A percentile compares a stretch with the other conserved stretches of the same genome.
Conservation (phyloP, 2,888 invertebrate species). For the Micoletzkya japonica region DNA sequence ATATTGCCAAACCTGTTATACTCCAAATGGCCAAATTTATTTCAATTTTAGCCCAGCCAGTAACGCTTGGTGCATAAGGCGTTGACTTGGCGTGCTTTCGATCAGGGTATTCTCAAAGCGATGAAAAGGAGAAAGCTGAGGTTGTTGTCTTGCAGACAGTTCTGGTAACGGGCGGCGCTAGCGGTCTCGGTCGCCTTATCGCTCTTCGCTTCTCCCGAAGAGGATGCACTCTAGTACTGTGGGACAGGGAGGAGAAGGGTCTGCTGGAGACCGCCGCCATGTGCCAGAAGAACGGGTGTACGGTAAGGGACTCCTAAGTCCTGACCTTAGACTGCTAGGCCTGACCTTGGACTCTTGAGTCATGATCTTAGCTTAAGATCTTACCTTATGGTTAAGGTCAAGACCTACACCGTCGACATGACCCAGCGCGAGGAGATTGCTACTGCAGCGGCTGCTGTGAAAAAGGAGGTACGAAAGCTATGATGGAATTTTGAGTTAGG, state of each 20-base stretch:
- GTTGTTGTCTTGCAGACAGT: neutral
- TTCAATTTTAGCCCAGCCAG: too few species aligned
- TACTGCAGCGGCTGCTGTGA: conserved; percentile 1
- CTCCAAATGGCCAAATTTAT: too few species aligned
- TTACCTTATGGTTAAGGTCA: conserved; percentile 1
- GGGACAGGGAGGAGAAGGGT: conserved; percentile 25
- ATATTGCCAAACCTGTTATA: too few species aligned
- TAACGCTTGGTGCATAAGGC: too few species aligned
- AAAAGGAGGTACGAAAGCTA: conserved; percentile 1
- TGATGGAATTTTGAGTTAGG: neutral
- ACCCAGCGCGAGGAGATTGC: conserved; percentile 12
- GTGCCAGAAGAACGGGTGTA: conserved; percentile 15
- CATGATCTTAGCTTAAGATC: too few species aligned
- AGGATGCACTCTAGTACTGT: conserved; percentile 4
- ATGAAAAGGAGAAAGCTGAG: neutral
- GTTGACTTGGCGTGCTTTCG: too few species aligned
- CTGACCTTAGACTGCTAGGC: neutral
- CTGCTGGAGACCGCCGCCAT: neutral
- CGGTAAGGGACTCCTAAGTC: neutral
- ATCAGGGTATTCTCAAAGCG: too few species aligned
- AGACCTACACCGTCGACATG: conserved; percentile 25
- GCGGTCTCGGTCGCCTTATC: conserved; percentile 6
- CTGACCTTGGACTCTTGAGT: neutral
- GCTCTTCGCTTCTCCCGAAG: neutral
- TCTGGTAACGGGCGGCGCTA: conserved; percentile 14